These are phyloP conservation scores for Heterocephalus glaber DNA, from an alignment of 2,113 vertebrate species.

Conservation along the genomic window DNA sequence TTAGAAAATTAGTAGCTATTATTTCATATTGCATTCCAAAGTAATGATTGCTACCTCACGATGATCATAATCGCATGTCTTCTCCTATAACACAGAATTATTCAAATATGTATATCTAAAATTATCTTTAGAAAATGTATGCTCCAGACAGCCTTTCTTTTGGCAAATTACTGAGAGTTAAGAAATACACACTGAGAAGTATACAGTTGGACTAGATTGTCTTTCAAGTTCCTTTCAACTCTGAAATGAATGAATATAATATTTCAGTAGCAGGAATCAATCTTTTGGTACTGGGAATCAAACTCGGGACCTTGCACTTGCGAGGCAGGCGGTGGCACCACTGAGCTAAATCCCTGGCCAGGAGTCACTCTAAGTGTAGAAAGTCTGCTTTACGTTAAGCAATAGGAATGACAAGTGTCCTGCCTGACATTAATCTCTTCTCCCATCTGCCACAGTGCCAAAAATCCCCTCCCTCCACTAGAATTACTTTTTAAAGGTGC, in stretches of 20 bases:
- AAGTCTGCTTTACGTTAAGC: background rate
- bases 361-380: background rate
- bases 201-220: background rate
- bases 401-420: background rate
- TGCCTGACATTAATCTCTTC: background rate
- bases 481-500: background rate
- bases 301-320: too few relatives aligned
- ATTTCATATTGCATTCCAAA: background rate
- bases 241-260: background rate
- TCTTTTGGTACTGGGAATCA: too few relatives aligned
- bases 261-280: background rate
- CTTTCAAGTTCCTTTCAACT: background rate
- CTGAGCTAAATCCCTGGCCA: too few relatives aligned
- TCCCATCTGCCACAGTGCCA: background rate
- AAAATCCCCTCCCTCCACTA: background rate
- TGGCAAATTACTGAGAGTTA: background rate
- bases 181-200: background rate
- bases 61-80: background rate
- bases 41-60: background rate
- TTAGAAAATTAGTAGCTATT: background rate
- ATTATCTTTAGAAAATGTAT: slow-evolving; percentile 1
- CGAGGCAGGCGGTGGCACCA: too few relatives aligned
- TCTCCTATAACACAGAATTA: background rate
- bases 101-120: background rate
- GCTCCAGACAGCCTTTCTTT: background rate